Base-by-base conservation (phyloP, 1,140 invertebrate species). In the Danaus melanippus region DNA sequence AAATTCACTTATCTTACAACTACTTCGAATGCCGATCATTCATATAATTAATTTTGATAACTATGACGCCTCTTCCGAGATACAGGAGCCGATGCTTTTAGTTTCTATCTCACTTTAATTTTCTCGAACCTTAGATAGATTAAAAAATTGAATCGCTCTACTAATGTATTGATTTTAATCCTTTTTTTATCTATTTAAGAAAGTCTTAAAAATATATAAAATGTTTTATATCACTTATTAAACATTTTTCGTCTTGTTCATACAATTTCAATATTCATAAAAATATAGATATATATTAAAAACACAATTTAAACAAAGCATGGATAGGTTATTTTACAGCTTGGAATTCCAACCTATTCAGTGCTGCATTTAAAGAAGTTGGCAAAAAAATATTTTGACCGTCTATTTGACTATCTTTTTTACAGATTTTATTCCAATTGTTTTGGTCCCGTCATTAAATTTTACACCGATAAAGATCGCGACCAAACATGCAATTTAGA, bases 81-180 rank as follows among this genome's bases (percentile, higher is more conserved):
- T 82, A 82, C 78, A 76, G 79, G 74, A 83, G 76, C 67, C 71
- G 64, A 84, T 76, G 79, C 79, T 82, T 84, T 84, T 79, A 84
- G 72, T 46, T 55, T 50, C 60, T 82, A 84, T 84, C 43, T 58
- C 60, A 71, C 63, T 71, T 79, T 79, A 74, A 78, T 76, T 79
- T 74, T 78, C 58, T 50, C 51, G 47, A 45, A 46, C 12, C 21
- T 50, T 42, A 42, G 46, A 54, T 59, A 21, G 41, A 51, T 78
- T 69, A 76, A 32, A 69, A 76, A 74, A 77, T 77, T 32, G 64
- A 74, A 74, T 58, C 56, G 60, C 60, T 66, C 46, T 60, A 54
- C 62, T 67, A 66, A 62, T 67, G 41, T 54, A 50, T 45, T 12
- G 57, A 59, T 54, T 49, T 10, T 45, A 15, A 50, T 17, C 15